Conservation (phyloP, 2,797 vertebrate species). For the Danio choprae region DNA sequence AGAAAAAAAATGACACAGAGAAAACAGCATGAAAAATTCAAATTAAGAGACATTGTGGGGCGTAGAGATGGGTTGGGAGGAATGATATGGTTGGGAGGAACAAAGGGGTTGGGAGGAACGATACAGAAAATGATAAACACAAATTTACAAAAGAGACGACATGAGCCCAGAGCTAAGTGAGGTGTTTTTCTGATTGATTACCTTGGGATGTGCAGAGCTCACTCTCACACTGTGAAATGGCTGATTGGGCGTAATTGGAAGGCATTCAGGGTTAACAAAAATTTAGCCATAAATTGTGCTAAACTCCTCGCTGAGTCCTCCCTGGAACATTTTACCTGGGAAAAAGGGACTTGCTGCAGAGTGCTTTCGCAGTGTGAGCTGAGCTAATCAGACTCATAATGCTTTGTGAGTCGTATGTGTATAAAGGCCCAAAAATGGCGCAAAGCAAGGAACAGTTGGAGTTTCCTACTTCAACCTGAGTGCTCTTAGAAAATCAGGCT, state of each 20-base stretch:
- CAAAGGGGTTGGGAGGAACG: constrained; percentile 11
- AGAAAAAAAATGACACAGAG: constrained; percentile 12
- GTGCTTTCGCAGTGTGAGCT: background rate
- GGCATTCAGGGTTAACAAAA: constrained; percentile 41
- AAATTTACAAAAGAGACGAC: constrained; percentile 26
- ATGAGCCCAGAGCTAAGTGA: constrained; percentile 20
- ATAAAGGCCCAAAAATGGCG: constrained; percentile 10
- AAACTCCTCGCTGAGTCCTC: background rate
- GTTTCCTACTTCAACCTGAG: constrained; percentile 16
- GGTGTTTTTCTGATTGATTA: constrained; percentile 46
- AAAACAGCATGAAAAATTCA: constrained; percentile 30
- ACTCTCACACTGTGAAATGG: constrained; percentile 25
- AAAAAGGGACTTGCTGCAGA: background rate
- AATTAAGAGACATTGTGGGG: constrained; percentile 12
- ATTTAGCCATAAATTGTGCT: constrained; percentile 25
- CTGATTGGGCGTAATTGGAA: constrained; percentile 53
- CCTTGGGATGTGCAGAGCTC: background rate
- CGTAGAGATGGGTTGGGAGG: background rate
- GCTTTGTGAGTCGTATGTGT: background rate
- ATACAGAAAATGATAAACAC: constrained; percentile 29
- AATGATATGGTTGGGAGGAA: background rate
- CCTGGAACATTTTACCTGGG: background rate
- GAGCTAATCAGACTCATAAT: constrained; percentile 6
- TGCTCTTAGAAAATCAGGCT: constrained; percentile 17
- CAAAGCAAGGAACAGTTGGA: background rate